Evolutionary conservation across 2,888 invertebrate genomes (phyloP).

Genomic region (Polylopha cassiicola): DNA sequence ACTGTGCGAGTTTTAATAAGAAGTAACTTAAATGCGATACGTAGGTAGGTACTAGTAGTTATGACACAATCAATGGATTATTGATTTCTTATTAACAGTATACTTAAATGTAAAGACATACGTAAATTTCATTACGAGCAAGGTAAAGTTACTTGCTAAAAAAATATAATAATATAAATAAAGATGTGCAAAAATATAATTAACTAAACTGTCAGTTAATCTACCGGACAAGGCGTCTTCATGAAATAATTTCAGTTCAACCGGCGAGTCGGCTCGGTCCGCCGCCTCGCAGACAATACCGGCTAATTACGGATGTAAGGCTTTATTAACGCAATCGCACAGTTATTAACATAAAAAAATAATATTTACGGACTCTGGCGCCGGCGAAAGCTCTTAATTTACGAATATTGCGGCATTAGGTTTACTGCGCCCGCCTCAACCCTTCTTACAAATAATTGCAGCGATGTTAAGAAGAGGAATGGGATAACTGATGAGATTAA

Average conservation of each 20-base stretch:
- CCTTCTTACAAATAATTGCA: constrained; percentile 74
- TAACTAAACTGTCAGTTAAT: constrained; percentile 31
- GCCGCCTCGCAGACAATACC: constrained; percentile 62
- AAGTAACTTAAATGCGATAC: no score
- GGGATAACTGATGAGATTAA: constrained; percentile 68
- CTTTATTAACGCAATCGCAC: constrained; percentile 75
- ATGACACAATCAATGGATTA: no score
- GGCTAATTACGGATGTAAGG: constrained; percentile 73
- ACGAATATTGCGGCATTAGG: constrained; percentile 72
- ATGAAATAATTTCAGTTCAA: constrained; percentile 55
- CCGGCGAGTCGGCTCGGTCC: constrained; percentile 47
- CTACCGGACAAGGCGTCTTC: constrained; percentile 40
- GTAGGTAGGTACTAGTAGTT: no score
- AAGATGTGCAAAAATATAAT: no score
- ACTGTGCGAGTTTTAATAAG: no score
- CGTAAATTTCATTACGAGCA: no score
- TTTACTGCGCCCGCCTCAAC: constrained; percentile 58
- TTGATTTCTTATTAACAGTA: no score
- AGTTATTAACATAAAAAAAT: constrained; percentile 77
- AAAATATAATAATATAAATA: no score
- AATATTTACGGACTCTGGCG: constrained; percentile 67
- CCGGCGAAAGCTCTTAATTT: constrained; percentile 66
- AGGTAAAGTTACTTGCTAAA: no score
- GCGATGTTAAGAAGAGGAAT: constrained; percentile 65
- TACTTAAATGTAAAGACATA: no score